Conservation (phyloP, 2,888 invertebrate genomes). For the Parnassius smintheus region DNA sequence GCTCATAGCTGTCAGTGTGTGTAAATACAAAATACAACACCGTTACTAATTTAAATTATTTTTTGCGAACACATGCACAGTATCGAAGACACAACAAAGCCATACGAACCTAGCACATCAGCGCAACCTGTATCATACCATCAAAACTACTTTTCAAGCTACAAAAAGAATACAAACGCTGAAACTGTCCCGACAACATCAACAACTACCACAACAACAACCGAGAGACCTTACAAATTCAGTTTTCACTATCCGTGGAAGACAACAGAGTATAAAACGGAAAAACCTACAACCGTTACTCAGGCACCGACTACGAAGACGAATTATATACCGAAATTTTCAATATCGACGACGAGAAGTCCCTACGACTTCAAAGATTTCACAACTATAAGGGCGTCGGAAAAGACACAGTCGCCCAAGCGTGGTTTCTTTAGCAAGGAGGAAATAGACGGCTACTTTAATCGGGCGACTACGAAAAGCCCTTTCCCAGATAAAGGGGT, state of each 20-base stretch:
- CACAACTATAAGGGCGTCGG: constrained; percentile 59
- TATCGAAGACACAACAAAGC: constrained; percentile 72
- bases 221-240: constrained; percentile 48
- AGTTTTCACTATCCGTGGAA: constrained; percentile 42
- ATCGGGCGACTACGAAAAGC: constrained; percentile 78
- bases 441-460: constrained; percentile 61
- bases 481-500: constrained; percentile 65
- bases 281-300: constrained; percentile 47
- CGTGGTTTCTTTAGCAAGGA: constrained; percentile 65
- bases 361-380: constrained; percentile 80
- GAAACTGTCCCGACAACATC: constrained; percentile 37
- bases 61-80: constrained; percentile 57
- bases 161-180: constrained; percentile 37
- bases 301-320: constrained; percentile 41
- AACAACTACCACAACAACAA: constrained; percentile 35
- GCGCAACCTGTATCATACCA: constrained; percentile 46
- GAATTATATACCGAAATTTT: constrained; percentile 64
- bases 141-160: constrained; percentile 47
- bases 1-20: constrained; percentile 56
- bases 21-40: constrained; percentile 46
- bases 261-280: constrained; percentile 39
- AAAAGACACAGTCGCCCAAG: constrained; percentile 47
- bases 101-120: constrained; percentile 66
- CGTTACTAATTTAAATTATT: constrained; percentile 54
- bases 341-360: constrained; percentile 76